phyloP scores from a whole-genome alignment of 2,797 vertebrate genomes.

The Picus viridis region DNA sequence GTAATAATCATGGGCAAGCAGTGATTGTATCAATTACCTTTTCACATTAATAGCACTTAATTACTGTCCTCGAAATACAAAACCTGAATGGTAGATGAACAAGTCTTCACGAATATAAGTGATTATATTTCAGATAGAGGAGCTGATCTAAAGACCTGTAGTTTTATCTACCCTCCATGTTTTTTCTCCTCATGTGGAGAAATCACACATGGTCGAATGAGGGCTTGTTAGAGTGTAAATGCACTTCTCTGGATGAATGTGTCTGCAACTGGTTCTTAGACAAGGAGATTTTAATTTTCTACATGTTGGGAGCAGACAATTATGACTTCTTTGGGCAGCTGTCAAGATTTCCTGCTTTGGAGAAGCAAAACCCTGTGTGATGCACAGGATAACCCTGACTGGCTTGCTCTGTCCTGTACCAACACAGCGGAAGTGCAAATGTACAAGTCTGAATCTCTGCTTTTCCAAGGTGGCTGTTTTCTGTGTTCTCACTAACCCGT shows the following conservation, averaged over 20 bases:
- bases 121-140: background rate
- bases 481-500: background rate
- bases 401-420: background rate
- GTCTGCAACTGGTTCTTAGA: background rate
- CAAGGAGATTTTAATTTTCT: background rate
- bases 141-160: background rate
- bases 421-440: background rate
- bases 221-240: background rate
- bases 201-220: background rate
- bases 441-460: background rate
- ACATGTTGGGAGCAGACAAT: background rate
- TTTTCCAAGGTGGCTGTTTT: background rate
- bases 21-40: background rate
- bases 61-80: conserved; percentile 7
- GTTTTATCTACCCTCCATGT: background rate
- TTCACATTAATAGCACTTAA: background rate
- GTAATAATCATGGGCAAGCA: background rate
- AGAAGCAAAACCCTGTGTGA: background rate
- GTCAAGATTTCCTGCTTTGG: background rate
- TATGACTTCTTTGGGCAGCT: background rate
- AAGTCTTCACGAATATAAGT: background rate
- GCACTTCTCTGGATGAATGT: background rate
- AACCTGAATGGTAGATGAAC: background rate
- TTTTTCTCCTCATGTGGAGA: background rate
- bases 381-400: background rate